Conservation (phyloP, 2,113 vertebrate genomes). For the Siphamia tubifer region DNA sequence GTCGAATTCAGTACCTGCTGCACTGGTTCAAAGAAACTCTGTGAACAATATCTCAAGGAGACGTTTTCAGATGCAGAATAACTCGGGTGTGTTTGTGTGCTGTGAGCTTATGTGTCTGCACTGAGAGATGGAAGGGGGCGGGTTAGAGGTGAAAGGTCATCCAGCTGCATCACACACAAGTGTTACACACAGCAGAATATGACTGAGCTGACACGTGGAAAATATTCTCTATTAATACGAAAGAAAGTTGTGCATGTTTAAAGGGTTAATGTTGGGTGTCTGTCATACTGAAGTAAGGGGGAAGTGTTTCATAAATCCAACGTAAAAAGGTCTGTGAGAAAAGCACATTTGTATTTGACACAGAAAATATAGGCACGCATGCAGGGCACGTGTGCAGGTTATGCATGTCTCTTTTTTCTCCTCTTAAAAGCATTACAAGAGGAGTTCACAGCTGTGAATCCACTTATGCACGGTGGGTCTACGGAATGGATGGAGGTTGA, state of each 20-base stretch:
- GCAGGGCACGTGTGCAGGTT: not conserved
- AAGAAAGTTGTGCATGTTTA: not conserved
- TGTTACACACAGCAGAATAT: slow-evolving; percentile 22
- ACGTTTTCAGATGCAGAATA: slow-evolving; percentile 11
- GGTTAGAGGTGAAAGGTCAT: slow-evolving; percentile 54
- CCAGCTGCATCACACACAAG: slow-evolving; percentile 52
- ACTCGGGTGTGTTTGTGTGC: not conserved
- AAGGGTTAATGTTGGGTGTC: not conserved
- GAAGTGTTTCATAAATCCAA: not conserved
- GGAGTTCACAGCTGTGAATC: slow-evolving; percentile 45
- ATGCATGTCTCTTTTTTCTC: not conserved
- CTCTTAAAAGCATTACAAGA: slow-evolving; percentile 27
- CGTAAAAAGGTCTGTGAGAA: not conserved
- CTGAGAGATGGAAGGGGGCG: not conserved
- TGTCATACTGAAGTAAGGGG: not conserved
- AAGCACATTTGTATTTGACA: not conserved
- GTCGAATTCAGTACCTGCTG: not conserved
- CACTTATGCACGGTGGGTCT: slow-evolving; percentile 13
- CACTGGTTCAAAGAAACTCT: slow-evolving; percentile 17
- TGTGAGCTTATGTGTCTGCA: not conserved
- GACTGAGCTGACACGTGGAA: slow-evolving; percentile 31
- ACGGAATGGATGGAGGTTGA: not conserved
- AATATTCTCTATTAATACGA: slow-evolving; percentile 14
- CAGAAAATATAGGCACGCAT: not conserved
- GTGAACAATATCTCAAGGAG: not conserved